Conservation (phyloP, 2,113 vertebrate species). For the Coptodon bakossiorum region DNA sequence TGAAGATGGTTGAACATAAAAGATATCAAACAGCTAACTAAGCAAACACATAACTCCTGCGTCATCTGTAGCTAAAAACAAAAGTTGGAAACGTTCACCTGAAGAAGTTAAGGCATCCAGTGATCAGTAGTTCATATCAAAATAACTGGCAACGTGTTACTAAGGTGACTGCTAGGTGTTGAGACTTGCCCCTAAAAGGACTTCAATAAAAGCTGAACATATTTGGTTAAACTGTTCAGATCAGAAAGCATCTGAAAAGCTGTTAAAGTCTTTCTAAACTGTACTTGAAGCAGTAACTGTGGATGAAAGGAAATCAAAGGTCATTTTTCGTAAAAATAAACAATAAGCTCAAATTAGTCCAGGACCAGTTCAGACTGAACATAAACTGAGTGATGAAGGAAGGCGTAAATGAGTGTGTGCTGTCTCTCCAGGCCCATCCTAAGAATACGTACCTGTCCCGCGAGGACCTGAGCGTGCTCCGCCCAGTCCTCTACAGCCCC, state of each 20-base stretch:
- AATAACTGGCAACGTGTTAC: neutral
- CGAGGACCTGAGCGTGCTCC: neutral
- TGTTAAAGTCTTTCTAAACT: neutral
- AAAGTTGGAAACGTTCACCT: neutral
- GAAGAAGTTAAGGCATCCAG: neutral
- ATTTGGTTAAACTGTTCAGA: neutral
- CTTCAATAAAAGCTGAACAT: neutral
- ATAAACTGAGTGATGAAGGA: neutral
- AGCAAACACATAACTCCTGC: fast-evolving
- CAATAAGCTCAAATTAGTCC: neutral
- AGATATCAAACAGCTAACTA: neutral
- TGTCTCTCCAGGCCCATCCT: conserved; percentile 37
- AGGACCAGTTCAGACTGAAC: neutral
- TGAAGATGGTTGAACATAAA: neutral
- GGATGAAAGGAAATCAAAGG: neutral
- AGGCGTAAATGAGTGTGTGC: neutral
- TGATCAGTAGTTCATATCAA: neutral
- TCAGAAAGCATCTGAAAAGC: neutral
- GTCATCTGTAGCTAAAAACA: neutral
- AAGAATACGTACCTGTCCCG: conserved; percentile 22
- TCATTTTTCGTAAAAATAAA: neutral
- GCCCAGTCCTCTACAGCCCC: conserved; percentile 10
- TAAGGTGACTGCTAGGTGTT: neutral
- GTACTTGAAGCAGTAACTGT: neutral
- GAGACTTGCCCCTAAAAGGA: neutral